Evolutionary conservation across 2,113 vertebrate species (phyloP), one percentile per base, ranked within the genome.

Genomic region (rabbit (Oryctolagus cuniculus)): DNA sequence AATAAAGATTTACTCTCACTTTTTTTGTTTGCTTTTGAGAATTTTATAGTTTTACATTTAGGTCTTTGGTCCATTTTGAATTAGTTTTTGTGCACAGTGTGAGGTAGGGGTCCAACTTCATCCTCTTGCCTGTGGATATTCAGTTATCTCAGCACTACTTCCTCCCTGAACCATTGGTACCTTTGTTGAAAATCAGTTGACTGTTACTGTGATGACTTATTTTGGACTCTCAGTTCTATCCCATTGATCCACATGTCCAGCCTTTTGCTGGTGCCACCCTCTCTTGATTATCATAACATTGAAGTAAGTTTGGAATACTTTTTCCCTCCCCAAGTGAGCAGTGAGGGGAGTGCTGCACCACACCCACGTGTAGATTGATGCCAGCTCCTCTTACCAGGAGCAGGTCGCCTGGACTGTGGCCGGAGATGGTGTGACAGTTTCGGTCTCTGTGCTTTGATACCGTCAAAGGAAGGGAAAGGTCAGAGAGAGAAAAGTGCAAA

Each of bases 321-420:
- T 25, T n/a, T 89, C 90, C 24, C 13, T 90, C 70, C 80, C 25
- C 21, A 25, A 38, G 24, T n/a, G 44, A 38, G 36, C 75, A 53
- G 25, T 38, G 21, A 66, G 27, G n/a, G 31, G 10, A 34, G 21
- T 27, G 13, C 36, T 64, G 24, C 25, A 83, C 25, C 17, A 27
- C 0, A n/a, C 22, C 10, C 6, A 3, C 5, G 11, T 44, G 17
- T 49, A 5, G 13, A 2, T 58, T 36, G 29, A 19, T 51, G 4
- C 34, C 61, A 10, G 19, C 69, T 36, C 36, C 24, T 31, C 31
- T 82, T 34, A 6, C 27, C 34, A 79, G 66, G 58, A 85, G 58
- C 34, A 29, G 21, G 36, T 51, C 31, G 34, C 49, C 49, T 77
- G 29, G 36, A 17, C 36, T 89, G 55, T 55, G 29, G 44, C 34